These are phyloP conservation scores for Nomada ruficornis DNA, from an alignment of 2,888 invertebrate species.

Conservation along the genomic window DNA sequence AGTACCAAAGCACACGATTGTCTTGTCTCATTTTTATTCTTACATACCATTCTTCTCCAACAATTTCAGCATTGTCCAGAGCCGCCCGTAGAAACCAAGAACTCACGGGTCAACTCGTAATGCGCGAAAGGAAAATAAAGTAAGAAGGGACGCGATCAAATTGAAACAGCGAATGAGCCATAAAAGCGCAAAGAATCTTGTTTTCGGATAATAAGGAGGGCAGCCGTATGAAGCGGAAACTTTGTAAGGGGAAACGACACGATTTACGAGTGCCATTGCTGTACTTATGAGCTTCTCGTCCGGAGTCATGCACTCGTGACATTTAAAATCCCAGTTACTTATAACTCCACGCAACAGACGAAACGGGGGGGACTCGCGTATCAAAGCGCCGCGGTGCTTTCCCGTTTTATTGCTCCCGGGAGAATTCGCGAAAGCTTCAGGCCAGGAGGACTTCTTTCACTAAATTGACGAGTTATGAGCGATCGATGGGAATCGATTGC, in stretches of 20 bases:
- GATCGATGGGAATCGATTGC: conserved; percentile 29
- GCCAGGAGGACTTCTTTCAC: background rate
- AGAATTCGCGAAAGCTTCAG: background rate
- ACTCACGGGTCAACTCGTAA: background rate
- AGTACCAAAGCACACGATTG: no score
- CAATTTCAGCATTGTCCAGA: no score
- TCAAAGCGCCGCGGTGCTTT: background rate
- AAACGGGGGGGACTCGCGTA: background rate
- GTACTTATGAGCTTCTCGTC: no score
- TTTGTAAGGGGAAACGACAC: conserved; percentile 15
- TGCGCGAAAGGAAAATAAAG: background rate
- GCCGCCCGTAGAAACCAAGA: no score
- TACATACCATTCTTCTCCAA: no score
- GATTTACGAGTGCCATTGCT: conserved; percentile 24
- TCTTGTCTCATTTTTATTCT: no score
- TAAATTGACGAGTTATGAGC: conserved; percentile 31
- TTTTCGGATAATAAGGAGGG: background rate
- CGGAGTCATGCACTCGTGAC: background rate
- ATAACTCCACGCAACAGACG: conserved; percentile 24
- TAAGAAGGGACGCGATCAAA: background rate
- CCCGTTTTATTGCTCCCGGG: conserved; percentile 29
- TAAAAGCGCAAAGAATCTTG: conserved; percentile 14
- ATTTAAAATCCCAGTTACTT: conserved; percentile 19
- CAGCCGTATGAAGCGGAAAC: background rate
- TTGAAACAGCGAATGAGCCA: background rate